Percentiles rank a stretch among this genome's conserved stretches.
Conservation (phyloP, 2,113 vertebrate genomes). For the Xenus cinereus region DNA sequence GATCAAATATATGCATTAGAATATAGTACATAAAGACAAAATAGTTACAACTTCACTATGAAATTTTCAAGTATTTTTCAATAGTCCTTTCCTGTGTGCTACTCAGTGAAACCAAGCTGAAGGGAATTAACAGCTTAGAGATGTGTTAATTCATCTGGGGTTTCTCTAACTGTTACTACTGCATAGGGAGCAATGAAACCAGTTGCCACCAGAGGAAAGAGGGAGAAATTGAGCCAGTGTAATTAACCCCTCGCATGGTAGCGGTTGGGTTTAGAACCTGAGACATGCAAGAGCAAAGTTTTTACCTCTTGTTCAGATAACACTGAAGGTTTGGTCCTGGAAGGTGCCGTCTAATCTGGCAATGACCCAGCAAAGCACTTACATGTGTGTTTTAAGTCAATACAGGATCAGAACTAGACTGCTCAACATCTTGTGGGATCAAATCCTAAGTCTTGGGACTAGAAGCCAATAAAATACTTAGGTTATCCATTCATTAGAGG, state of each 20-base stretch:
- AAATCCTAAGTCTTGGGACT: not conserved
- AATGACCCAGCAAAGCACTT: not conserved
- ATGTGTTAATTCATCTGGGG: not conserved
- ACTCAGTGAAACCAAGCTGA: not conserved
- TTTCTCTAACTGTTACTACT: not conserved
- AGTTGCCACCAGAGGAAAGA: not conserved
- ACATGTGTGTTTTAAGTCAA: not conserved
- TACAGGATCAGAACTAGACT: not conserved
- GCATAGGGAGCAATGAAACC: not conserved
- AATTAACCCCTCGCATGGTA: not conserved
- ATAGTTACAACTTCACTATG: not conserved
- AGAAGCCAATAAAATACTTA: not conserved
- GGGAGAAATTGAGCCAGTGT: not conserved
- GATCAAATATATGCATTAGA: not conserved
- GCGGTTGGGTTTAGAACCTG: not conserved
- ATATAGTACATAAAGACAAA: not conserved
- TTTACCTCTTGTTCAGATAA: not conserved
- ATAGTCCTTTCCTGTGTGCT: not conserved
- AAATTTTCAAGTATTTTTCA: not conserved
- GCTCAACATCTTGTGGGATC: not conserved
- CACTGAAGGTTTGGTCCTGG: not conserved
- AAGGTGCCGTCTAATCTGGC: not conserved
- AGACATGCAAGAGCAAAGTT: not conserved
- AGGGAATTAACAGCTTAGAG: not conserved
- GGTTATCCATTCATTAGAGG: not conserved